These are phyloP conservation scores for Uropetala carovei DNA, from an alignment of 2,888 invertebrate species.

Conservation along the genomic window DNA sequence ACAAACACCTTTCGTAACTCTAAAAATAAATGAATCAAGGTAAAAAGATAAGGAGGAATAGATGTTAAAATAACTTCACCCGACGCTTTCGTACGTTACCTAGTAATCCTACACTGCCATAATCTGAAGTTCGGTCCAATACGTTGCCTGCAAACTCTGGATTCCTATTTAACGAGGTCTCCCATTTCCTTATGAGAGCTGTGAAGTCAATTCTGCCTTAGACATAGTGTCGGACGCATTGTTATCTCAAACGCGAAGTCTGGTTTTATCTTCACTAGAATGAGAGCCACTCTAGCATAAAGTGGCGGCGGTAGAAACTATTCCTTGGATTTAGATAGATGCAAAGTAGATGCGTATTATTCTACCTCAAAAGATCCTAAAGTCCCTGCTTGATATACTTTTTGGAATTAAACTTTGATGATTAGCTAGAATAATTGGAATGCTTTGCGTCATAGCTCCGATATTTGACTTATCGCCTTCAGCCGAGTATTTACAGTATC, in stretches of 20 bases:
- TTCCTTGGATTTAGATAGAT: neutral
- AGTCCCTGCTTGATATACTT: neutral
- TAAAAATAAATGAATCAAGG: no score
- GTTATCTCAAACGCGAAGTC: conserved; percentile 7
- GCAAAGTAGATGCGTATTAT: neutral
- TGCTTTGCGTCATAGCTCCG: no score
- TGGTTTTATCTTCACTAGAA: neutral
- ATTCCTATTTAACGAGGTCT: neutral
- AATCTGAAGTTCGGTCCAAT: neutral
- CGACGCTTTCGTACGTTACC: no score
- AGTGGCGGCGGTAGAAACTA: neutral
- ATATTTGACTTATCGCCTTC: no score
- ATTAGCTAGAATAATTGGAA: neutral
- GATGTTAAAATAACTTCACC: no score
- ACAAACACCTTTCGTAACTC: no score
- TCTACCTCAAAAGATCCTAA: neutral
- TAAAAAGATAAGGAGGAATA: no score
- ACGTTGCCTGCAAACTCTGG: neutral
- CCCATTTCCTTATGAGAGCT: neutral
- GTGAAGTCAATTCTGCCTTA: neutral
- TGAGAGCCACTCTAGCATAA: neutral
- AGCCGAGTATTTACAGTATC: no score
- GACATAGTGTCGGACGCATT: neutral
- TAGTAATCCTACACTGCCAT: neutral
- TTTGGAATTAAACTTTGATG: neutral